Evolutionary conservation across 2,113 vertebrate species (phyloP).

Genomic region (Malurus melanocephalus): DNA sequence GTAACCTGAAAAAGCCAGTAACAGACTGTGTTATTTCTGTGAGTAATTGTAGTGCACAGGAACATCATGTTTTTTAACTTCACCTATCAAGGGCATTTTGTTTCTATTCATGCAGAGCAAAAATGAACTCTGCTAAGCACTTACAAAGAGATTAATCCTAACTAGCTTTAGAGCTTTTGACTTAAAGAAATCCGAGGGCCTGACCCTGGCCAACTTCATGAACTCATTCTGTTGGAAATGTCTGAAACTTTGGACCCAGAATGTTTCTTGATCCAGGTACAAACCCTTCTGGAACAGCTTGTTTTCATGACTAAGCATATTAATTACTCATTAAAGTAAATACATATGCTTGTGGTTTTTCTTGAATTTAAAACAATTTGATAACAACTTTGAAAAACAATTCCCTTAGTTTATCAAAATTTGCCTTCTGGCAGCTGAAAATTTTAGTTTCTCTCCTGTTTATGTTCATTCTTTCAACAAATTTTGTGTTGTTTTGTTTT

Average conservation of each 20-base stretch:
- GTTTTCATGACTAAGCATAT: not conserved
- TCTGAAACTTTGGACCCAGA: not conserved
- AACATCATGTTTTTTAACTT: not conserved
- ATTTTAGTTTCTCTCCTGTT: not conserved
- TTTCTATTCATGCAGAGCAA: not conserved
- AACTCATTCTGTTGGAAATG: not conserved
- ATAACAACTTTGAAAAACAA: not conserved
- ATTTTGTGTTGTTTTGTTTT: not conserved
- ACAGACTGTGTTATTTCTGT: slow-evolving; percentile 86
- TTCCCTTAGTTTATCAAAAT: not conserved
- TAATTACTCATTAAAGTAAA: not conserved
- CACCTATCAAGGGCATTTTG: not conserved
- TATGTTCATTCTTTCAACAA: not conserved
- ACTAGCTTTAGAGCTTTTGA: slow-evolving; percentile 25
- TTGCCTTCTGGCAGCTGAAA: not conserved
- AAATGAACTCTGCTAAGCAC: not conserved
- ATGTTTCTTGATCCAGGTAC: not conserved
- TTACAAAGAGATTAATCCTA: slow-evolving; percentile 20
- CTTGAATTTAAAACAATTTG: not conserved
- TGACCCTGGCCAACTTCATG: not conserved
- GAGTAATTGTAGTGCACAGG: slow-evolving; percentile 58
- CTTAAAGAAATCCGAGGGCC: not conserved
- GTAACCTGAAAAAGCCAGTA: slow-evolving; percentile 80
- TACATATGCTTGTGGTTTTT: not conserved
- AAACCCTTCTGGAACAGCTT: not conserved